These are phyloP conservation scores for Yasuhikotakia modesta DNA, from an alignment of 2,797 vertebrate genomes.

Conservation along the genomic window DNA sequence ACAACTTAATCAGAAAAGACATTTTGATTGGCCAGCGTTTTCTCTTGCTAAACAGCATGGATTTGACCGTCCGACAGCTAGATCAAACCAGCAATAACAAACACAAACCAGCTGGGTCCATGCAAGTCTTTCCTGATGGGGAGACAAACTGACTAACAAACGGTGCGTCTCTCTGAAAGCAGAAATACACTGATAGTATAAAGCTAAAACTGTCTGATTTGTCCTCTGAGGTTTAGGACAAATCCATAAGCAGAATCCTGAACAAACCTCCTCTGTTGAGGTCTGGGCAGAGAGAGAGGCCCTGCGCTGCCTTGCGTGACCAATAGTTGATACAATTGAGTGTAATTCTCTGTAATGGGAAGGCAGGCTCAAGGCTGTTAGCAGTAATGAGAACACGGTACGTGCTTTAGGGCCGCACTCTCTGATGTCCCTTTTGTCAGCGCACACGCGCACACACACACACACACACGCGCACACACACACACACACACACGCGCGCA, in stretches of 20 bases:
- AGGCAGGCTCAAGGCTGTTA: constrained; percentile 74
- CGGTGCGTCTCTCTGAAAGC: background rate
- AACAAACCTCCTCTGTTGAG: constrained; percentile 58
- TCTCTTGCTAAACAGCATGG: too few relatives aligned
- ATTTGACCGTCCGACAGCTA: too few relatives aligned
- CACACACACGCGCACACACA: constrained; percentile 28
- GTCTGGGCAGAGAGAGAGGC: constrained; percentile 69
- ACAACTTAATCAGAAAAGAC: too few relatives aligned
- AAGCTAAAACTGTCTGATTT: background rate
- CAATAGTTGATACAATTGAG: constrained; percentile 75
- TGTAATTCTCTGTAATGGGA: constrained; percentile 77
- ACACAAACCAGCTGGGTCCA: too few relatives aligned
- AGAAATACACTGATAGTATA: background rate
- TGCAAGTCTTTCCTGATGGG: too few relatives aligned
- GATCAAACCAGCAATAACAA: too few relatives aligned
- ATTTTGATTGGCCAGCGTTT: too few relatives aligned
- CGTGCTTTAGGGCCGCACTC: constrained; percentile 62
- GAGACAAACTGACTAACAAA: background rate
- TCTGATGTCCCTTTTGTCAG: constrained; percentile 61
- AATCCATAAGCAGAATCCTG: constrained; percentile 54
- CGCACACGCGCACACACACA: constrained; percentile 38
- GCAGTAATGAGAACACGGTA: constrained; percentile 75
- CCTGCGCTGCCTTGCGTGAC: constrained; percentile 70
- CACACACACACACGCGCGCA: constrained; percentile 24
- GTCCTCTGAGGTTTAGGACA: constrained; percentile 67